phyloP scores from a whole-genome alignment of 1,140 invertebrate species.

The Trissolcus basalis region DNA sequence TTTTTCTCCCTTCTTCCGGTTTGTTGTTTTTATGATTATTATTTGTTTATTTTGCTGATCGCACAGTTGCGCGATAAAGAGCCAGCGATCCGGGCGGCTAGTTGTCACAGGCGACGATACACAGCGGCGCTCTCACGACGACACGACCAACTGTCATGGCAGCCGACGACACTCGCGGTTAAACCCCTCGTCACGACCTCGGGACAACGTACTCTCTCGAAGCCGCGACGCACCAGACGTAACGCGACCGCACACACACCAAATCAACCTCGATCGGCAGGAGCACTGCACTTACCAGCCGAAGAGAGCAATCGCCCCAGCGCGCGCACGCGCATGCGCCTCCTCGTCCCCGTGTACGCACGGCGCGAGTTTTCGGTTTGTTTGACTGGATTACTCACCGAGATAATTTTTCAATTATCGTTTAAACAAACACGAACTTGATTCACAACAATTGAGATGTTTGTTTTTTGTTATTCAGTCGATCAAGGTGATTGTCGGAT shows the following conservation, averaged over 20 bases:
- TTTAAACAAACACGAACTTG: too few relatives aligned
- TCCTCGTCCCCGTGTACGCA: not conserved
- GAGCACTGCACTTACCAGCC: slow-evolving; percentile 1
- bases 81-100: slow-evolving; percentile 4
- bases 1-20: not conserved
- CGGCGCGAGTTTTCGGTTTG: too few relatives aligned
- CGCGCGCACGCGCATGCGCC: not conserved
- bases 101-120: slow-evolving; percentile 14
- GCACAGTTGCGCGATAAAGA: not conserved
- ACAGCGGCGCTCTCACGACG: slow-evolving; percentile 22
- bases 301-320: not conserved
- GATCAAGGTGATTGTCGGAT: too few relatives aligned
- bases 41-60: not conserved
- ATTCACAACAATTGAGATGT: too few relatives aligned
- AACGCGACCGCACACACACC: not conserved
- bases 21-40: too few relatives aligned
- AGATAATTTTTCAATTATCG: too few relatives aligned
- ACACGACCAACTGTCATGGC: slow-evolving; percentile 40
- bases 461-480: too few relatives aligned
- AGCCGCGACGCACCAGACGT: slow-evolving; percentile 9
- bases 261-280: not conserved
- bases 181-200: slow-evolving; percentile 12
- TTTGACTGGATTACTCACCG: too few relatives aligned
- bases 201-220: slow-evolving; percentile 30
- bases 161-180: slow-evolving; percentile 22